Evolutionary conservation across 2,797 vertebrate species (phyloP), one percentile per base, ranked within the genome.

Genomic region (Alcedo atthis): DNA sequence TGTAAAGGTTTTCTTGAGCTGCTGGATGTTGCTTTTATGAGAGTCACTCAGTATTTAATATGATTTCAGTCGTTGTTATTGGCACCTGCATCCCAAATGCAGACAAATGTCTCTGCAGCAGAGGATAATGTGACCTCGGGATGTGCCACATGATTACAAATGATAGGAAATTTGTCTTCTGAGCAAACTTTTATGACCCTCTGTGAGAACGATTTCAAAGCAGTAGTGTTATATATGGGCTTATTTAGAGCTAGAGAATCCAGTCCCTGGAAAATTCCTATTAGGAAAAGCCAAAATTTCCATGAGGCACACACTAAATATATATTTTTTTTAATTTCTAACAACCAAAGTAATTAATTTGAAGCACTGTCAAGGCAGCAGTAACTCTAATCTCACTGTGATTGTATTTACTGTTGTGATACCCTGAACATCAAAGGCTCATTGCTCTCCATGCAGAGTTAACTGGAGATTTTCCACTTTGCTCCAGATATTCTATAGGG

Each of bases 81-180:
- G 81, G 67, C 74, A 95, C 87, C 90, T 95, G 87, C 90, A 81
- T 63, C 37, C 19, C 81, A 81, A 94, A 91, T 43, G 63, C 62
- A 70, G 88, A 92, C 12, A 0, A 46, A 68, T 81, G 49, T 49
- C 79, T 35, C 51, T 42, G 85, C 32, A 1, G 87, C 81, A 63
- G 40, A 43, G 53, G 85, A 54, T 61, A 83, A 19, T 61, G 77
- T 63, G 85, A 93, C 92, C 88, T 91, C 66, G 6, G 80, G 74
- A 88, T 88, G 80, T 59, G 80, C 85, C 2, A 8, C 58, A 11
- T 33, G 81, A 86, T 92, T 88, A 76, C 83, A 77, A 62, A 91
- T 61, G 32, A 66, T 77, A 83, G 0, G 16, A 46, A 70, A 94
- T 93, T 84, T 93, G 91, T 76, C 91, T 93, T 54, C 51, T 21